Percentiles rank a stretch among this genome's conserved stretches.
phyloP scores from a whole-genome alignment of 2,797 vertebrate species.

The Chelonia mydas region DNA sequence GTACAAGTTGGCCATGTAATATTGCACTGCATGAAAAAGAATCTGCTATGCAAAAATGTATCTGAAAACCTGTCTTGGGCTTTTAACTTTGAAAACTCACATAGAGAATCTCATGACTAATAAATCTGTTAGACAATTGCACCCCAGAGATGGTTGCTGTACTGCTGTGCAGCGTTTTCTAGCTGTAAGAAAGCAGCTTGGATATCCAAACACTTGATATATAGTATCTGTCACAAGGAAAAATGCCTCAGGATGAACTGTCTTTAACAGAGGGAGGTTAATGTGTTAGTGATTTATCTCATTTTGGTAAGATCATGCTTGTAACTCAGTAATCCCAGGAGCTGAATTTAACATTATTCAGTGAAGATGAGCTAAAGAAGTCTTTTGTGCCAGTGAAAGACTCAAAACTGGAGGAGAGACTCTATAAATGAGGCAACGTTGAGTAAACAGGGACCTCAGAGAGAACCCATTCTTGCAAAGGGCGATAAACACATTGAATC shows the following conservation, averaged over 20 bases:
- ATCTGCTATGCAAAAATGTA: not conserved
- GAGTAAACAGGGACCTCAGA: slow-evolving; percentile 60
- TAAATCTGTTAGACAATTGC: slow-evolving; percentile 36
- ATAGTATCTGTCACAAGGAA: slow-evolving; percentile 50
- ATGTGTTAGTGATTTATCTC: slow-evolving; percentile 72
- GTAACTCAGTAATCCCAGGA: slow-evolving; percentile 68
- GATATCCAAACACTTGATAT: slow-evolving; percentile 42
- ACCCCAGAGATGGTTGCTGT: slow-evolving; percentile 28
- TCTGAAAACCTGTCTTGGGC: not conserved
- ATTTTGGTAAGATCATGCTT: slow-evolving; percentile 63
- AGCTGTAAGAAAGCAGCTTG: slow-evolving; percentile 13
- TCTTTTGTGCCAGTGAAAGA: slow-evolving; percentile 46
- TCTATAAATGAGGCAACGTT: slow-evolving; percentile 56
- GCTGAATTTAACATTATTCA: slow-evolving; percentile 67
- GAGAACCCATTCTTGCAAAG: slow-evolving; percentile 11
- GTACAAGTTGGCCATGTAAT: accelerated
- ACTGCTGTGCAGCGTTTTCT: not conserved
- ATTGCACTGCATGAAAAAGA: not conserved
- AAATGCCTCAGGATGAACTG: slow-evolving; percentile 67
- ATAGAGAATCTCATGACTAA: not conserved
- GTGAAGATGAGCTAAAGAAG: slow-evolving; percentile 72
- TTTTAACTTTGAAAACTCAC: not conserved
- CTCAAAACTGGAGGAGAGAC: slow-evolving; percentile 56
- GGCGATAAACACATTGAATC: slow-evolving; percentile 41
- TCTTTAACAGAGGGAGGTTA: slow-evolving; percentile 73